Evolutionary conservation across 2,797 vertebrate species (phyloP).

Genomic region (Loris lydekkerianus): DNA sequence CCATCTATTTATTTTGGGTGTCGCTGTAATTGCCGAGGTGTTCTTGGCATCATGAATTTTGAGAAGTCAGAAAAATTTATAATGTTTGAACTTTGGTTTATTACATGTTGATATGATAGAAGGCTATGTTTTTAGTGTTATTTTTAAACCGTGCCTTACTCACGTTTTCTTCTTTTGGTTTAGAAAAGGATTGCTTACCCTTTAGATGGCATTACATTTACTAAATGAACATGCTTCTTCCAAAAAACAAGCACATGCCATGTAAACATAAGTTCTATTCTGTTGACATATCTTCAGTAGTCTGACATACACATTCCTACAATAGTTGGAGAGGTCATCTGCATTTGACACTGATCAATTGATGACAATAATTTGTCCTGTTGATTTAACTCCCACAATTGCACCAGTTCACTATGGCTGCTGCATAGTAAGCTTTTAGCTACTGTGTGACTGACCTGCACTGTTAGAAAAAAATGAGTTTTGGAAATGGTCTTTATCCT

Average conservation of each 20-base stretch:
- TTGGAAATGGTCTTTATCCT: slow-evolving; percentile 80
- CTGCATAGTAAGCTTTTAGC: slow-evolving; percentile 54
- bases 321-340: slow-evolving; percentile 72
- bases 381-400: slow-evolving; percentile 78
- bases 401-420: slow-evolving; percentile 60
- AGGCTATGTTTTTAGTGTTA: slow-evolving; percentile 48
- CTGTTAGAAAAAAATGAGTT: slow-evolving; percentile 75
- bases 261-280: slow-evolving; percentile 72
- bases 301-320: slow-evolving; percentile 72
- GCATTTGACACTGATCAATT: slow-evolving; percentile 67
- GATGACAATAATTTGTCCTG: slow-evolving; percentile 75
- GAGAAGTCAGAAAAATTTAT: slow-evolving; percentile 13
- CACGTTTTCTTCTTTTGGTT: slow-evolving; percentile 59
- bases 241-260: slow-evolving; percentile 50
- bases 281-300: slow-evolving; percentile 64
- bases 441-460: slow-evolving; percentile 55
- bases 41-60: not conserved
- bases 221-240: slow-evolving; percentile 68
- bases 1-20: too few species aligned
- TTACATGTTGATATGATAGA: slow-evolving; percentile 50
- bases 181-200: slow-evolving; percentile 71
- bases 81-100: not conserved
- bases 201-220: slow-evolving; percentile 67
- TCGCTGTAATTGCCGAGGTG: too few species aligned
- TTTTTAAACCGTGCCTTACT: slow-evolving; percentile 65